Conservation (phyloP, 1,140 invertebrate species). For the Lanistes nyassanus region DNA sequence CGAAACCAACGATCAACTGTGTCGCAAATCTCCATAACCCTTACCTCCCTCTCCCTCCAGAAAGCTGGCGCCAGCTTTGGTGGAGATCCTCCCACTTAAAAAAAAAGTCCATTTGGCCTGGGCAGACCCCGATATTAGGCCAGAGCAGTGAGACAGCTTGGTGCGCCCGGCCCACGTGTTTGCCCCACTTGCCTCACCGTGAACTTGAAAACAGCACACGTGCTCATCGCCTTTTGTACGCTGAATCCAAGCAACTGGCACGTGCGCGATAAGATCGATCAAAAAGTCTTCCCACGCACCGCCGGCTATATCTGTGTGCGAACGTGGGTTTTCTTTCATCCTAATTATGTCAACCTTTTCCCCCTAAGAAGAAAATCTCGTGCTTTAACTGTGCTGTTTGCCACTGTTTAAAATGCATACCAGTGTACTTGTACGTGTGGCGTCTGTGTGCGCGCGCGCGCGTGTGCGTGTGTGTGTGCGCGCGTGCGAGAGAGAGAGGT, state of each 20-base stretch:
- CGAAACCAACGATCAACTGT: no score
- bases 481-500: background rate
- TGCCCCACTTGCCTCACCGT: no score
- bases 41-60: conserved; percentile 11
- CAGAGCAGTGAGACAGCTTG: no score
- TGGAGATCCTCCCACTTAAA: background rate
- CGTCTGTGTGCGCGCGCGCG: background rate
- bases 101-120: background rate
- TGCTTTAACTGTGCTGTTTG: background rate
- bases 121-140: background rate
- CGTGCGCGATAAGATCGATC: background rate
- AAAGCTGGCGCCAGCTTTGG: background rate
- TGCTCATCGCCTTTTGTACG: no score
- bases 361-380: background rate
- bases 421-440: no score
- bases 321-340: background rate
- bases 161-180: no score
- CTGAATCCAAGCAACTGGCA: background rate
- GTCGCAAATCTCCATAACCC: background rate
- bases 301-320: background rate
- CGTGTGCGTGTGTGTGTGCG: background rate
- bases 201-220: no score
- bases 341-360: background rate
- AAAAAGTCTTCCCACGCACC: background rate
- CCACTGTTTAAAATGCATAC: background rate